A percentile compares a stretch with the other conserved stretches of the same genome.
Conservation (phyloP, 2,888 invertebrate genomes). For the Callyntrura sp. region DNA sequence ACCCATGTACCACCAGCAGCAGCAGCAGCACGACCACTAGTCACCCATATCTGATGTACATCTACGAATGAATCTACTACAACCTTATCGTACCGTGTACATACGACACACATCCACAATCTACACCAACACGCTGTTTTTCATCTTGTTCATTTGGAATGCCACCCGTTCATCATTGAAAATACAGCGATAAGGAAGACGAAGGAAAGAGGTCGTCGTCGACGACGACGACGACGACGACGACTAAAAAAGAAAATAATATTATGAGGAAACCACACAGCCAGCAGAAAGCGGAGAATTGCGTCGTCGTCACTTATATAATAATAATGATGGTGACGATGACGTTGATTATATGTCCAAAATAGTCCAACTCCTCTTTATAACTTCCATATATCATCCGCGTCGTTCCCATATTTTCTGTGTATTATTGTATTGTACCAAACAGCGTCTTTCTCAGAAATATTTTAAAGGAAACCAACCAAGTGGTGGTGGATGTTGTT, state of each 20-base stretch:
- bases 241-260: conserved; percentile 40
- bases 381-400: conserved; percentile 1
- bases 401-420: neutral
- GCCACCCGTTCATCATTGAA: conserved; percentile 63
- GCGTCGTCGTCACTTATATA: conserved; percentile 17
- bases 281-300: neutral
- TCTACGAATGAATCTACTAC: conserved; percentile 23
- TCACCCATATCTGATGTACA: neutral
- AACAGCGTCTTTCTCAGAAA: neutral
- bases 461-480: conserved; percentile 36
- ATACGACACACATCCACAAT: conserved; percentile 22
- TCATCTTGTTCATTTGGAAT: conserved; percentile 57
- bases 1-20: neutral
- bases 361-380: neutral
- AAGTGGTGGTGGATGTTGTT: conserved; percentile 45
- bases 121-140: conserved; percentile 54
- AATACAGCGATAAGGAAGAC: conserved; percentile 45
- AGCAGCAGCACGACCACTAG: neutral
- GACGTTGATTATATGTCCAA: conserved; percentile 26
- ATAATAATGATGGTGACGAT: conserved; percentile 63
- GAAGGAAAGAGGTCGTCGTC: conserved; percentile 44
- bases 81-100: conserved; percentile 29
- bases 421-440: neutral
- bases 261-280: conserved; percentile 34
- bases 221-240: conserved; percentile 56